Percentiles rank a stretch among this genome's conserved stretches.
Conservation (phyloP, 1,140 invertebrate species). For the Psix sp. region DNA sequence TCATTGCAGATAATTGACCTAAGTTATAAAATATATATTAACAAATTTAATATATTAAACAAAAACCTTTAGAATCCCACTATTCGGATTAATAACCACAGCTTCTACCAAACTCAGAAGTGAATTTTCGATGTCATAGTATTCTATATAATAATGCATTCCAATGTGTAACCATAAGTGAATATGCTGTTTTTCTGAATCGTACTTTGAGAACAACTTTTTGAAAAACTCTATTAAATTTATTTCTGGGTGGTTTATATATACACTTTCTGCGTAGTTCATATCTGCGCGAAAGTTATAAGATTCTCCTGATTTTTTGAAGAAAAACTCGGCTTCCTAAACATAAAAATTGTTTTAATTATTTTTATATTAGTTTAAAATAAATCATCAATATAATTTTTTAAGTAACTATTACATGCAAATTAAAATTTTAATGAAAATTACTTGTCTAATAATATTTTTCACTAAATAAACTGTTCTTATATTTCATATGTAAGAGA, state of each 20-base stretch:
- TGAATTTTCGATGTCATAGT: constrained; percentile 5
- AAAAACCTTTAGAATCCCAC: constrained; percentile 8
- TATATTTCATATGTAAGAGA: no score
- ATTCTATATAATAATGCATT: constrained; percentile 10
- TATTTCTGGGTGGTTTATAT: constrained; percentile 1
- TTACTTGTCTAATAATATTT: not conserved
- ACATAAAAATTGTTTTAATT: no score
- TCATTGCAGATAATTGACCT: no score
- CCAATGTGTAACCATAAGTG: constrained; percentile 16
- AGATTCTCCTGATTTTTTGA: constrained; percentile 2
- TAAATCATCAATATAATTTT: not conserved
- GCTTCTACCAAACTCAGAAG: constrained; percentile 11
- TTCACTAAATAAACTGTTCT: no score
- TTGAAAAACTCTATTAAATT: constrained; percentile 10
- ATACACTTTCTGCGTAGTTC: not conserved
- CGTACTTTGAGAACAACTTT: constrained; percentile 7
- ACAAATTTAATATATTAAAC: no score
- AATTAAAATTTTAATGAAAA: constrained; percentile 6
- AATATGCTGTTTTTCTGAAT: constrained; percentile 12
- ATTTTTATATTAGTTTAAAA: no score
- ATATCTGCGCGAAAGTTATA: constrained; percentile 25
- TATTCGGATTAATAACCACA: not conserved
- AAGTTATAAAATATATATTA: no score
- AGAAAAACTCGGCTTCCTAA: constrained; percentile 15
- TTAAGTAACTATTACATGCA: not conserved